phyloP scores from a whole-genome alignment of 2,888 invertebrate species.

The Microplitis manilae region DNA sequence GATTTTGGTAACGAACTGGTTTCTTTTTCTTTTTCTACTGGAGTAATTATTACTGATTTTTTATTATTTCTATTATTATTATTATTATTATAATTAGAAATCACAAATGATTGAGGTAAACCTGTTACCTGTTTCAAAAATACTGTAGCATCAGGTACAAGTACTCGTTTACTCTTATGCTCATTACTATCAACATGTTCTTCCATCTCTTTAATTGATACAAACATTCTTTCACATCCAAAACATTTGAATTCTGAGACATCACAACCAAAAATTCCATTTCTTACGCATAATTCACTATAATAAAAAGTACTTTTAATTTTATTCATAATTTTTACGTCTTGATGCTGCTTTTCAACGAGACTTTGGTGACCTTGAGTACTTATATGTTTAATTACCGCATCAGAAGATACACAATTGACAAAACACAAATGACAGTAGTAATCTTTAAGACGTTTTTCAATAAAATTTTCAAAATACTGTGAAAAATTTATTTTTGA shows the following conservation, averaged over 20 bases:
- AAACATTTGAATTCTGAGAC: not conserved
- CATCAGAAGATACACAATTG: not conserved
- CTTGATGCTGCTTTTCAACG: not conserved
- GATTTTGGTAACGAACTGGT: not conserved
- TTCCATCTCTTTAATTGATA: not conserved
- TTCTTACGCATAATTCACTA: not conserved
- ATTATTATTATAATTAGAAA: not conserved
- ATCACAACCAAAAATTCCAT: not conserved
- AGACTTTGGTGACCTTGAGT: not conserved
- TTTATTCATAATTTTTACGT: not conserved
- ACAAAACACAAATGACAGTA: not conserved
- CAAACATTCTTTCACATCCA: not conserved
- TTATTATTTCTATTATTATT: not conserved
- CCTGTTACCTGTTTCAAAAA: not conserved
- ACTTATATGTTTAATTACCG: not conserved
- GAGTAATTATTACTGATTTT: not conserved
- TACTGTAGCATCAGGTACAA: not conserved
- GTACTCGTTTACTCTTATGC: not conserved
- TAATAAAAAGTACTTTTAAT: not conserved
- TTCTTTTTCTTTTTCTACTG: not conserved
- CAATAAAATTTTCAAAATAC: not conserved
- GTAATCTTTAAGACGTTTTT: not conserved
- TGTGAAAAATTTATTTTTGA: not conserved
- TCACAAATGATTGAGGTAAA: not conserved
- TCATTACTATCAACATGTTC: not conserved